Conservation (phyloP, 2,797 vertebrate species). For the Pteropus rufus region DNA sequence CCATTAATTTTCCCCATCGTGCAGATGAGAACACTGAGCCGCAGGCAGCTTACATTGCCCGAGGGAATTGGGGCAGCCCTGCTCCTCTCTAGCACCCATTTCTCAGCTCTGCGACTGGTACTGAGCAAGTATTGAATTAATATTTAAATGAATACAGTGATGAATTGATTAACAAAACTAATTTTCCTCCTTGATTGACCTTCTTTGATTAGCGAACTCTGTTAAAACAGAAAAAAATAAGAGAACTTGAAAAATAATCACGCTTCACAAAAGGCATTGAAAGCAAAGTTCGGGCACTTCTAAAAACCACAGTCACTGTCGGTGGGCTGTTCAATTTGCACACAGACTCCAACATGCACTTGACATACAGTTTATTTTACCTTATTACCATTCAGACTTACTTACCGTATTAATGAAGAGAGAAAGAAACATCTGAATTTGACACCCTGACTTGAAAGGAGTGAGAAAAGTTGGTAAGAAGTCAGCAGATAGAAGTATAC, state of each 20-base stretch:
- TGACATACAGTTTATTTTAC: background rate
- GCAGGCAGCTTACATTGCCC: background rate
- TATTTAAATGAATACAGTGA: background rate
- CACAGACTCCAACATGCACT: background rate
- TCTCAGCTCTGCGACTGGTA: background rate
- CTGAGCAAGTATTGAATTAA: background rate
- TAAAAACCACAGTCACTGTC: accelerated
- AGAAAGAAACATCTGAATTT: background rate
- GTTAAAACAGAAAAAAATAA: background rate
- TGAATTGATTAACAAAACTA: background rate
- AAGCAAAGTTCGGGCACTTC: background rate
- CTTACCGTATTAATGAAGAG: background rate
- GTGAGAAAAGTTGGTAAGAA: background rate
- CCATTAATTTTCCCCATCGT: background rate
- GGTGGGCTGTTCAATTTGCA: background rate
- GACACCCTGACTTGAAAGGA: background rate
- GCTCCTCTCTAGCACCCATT: background rate
- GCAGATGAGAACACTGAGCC: background rate
- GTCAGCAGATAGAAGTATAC: background rate
- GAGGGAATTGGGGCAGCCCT: background rate
- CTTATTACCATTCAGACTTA: background rate
- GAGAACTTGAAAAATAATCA: background rate
- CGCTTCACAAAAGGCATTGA: background rate
- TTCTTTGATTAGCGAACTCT: background rate
- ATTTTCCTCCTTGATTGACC: background rate